Base-by-base conservation (phyloP, 2,113 vertebrate genomes). In the Pandion haliaetus region DNA sequence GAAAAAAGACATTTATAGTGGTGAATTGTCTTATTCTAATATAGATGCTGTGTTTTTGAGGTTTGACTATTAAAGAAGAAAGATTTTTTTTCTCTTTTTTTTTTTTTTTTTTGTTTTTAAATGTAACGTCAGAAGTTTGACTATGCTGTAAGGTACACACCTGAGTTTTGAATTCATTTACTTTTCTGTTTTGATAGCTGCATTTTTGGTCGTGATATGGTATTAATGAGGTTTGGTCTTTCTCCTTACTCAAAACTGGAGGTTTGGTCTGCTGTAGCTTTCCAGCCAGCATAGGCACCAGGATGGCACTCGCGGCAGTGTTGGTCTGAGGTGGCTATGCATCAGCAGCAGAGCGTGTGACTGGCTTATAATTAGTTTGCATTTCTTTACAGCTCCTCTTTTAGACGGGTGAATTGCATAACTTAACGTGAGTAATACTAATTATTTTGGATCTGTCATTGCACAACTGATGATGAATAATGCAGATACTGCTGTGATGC, bases 381-480 rank as follows among this genome's bases (percentile, higher is more conserved):
- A 36, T 83, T 95, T 82, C 81, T 87, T 82, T 62, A 44, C 7
- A 2, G 62, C 63, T 77, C 34, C 66, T 92, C 82, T 95, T 88
- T 61, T 11, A 86, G 58, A 80, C 5, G 18, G 24, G 52, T 50
- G 88, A 95, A 93, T 95, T 95, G 88, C 94, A 73, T 82, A 95
- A 96, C 80, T 96, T 90, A 88, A 86, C 7, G 18, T 74, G 88
- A 96, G 80, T 95, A 93, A 94, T 84, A 50, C 74, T 95, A 95
- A 98, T 97, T 96, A 97, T 94, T 93, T 95, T 83, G 93, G 83
- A 93, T 81, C 89, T 96, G 91, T 92, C 91, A 90, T 66, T 93
- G 93, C 95, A 93, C 34, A 83, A 91, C 49, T 40, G 81, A 23
- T 90, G 91, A 97, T 97, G 97, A 97, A 97, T 98, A 96, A 97